A percentile compares a stretch with the other conserved stretches of the same genome.
These are phyloP conservation scores for Myotis davidii DNA, from an alignment of 2,113 vertebrate species.

Conservation along the genomic window DNA sequence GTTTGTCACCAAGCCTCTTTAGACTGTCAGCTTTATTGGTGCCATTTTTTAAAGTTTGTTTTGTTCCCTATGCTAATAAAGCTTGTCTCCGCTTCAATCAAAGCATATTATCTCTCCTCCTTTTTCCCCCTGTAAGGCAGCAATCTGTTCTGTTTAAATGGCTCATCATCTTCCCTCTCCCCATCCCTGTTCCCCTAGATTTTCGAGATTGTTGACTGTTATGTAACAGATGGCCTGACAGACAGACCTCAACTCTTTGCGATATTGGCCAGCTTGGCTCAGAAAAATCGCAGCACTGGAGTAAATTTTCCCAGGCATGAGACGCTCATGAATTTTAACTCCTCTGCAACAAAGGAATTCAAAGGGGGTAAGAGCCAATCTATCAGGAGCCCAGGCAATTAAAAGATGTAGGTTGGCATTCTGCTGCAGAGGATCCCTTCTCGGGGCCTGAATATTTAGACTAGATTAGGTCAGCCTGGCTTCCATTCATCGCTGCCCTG, in stretches of 20 bases:
- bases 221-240: conserved; percentile 95
- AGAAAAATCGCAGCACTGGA: conserved; percentile 93
- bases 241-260: conserved; percentile 93
- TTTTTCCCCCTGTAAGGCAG: conserved; percentile 74
- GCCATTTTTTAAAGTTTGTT: conserved; percentile 79
- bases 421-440: conserved; percentile 81
- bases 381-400: conserved; percentile 88
- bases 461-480: conserved; percentile 84
- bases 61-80: conserved; percentile 82
- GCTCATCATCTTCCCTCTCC: conserved; percentile 86
- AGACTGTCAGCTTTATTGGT: conserved; percentile 75
- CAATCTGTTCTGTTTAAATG: conserved; percentile 88
- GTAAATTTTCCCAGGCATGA: conserved; percentile 88
- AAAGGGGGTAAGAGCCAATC: conserved; percentile 86
- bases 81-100: conserved; percentile 81
- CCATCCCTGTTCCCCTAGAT: conserved; percentile 88
- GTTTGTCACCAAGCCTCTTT: conserved; percentile 67
- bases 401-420: conserved; percentile 87
- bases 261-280: conserved; percentile 93
- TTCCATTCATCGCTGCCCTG: conserved; percentile 82
- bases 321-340: conserved; percentile 90
- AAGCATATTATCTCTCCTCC: conserved; percentile 82
- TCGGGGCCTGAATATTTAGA: conserved; percentile 79
- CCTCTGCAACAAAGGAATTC: conserved; percentile 85
- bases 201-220: conserved; percentile 95